A percentile compares a stretch with the other conserved stretches of the same genome.
Evolutionary conservation across 2,888 invertebrate genomes (phyloP).

Genomic region (Pycnomerus fuliginosus): DNA sequence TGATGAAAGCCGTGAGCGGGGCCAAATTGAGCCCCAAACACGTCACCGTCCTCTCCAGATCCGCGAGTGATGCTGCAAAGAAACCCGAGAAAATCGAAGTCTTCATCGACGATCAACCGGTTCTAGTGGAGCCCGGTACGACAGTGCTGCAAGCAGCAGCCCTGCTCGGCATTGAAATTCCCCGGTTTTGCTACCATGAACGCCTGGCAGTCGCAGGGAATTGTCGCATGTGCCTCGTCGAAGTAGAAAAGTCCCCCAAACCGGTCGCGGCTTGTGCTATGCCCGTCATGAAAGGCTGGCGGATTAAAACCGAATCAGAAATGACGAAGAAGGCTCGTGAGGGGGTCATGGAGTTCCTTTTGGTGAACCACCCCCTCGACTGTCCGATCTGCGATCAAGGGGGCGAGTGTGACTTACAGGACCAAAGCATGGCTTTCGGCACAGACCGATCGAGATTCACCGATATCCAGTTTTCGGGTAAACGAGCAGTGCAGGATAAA

Average conservation of each 20-base stretch:
- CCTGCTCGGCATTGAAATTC: constrained; percentile 94
- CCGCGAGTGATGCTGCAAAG: constrained; percentile 39
- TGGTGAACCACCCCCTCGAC: constrained; percentile 98
- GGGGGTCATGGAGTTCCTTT: constrained; percentile 98
- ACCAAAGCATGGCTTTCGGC: constrained; percentile 99
- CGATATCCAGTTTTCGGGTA: constrained; percentile 88
- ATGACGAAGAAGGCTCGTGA: constrained; percentile 70
- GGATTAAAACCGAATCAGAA: constrained; percentile 95
- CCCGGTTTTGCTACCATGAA: constrained; percentile 99
- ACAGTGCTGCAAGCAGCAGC: constrained; percentile 97
- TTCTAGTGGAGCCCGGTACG: constrained; percentile 92
- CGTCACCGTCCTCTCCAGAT: constrained; percentile 35
- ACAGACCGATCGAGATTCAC: constrained; percentile 91
- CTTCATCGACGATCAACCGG: constrained; percentile 95
- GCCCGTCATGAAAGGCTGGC: constrained; percentile 99
- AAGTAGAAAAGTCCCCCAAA: constrained; percentile 97
- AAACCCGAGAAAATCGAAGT: constrained; percentile 80
- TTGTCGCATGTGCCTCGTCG: constrained; percentile 99
- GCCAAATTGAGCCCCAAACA: constrained; percentile 45
- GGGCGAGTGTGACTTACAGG: constrained; percentile 91
- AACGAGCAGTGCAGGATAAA: constrained; percentile 98
- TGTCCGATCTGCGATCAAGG: constrained; percentile 99
- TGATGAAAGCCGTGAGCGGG: constrained; percentile 63
- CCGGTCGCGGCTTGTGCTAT: constrained; percentile 99
- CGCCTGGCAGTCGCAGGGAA: constrained; percentile 97